phyloP scores from a whole-genome alignment of 2,113 vertebrate species.

The Chloroceryle aenea region DNA sequence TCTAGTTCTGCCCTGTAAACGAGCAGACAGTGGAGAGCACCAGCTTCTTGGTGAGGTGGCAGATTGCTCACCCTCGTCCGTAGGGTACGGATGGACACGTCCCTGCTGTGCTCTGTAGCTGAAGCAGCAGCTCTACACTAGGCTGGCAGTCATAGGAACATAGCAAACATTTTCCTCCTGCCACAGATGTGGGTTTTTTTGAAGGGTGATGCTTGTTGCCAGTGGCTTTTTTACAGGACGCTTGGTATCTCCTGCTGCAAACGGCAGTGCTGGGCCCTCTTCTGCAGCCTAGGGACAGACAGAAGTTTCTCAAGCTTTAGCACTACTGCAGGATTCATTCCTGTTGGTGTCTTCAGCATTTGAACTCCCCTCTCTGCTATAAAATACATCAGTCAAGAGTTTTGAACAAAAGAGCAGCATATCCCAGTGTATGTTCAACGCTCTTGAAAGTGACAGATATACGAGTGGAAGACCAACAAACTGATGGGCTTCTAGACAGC shows the following conservation, averaged over 20 bases:
- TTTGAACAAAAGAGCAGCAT: neutral
- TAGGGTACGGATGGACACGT: rapidly evolving
- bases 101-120: neutral
- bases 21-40: neutral
- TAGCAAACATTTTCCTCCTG: neutral
- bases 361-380: neutral
- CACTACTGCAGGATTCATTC: neutral
- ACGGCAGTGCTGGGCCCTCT: neutral
- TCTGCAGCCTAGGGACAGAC: neutral
- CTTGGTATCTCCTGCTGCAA: neutral
- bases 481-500: slow-evolving; percentile 6
- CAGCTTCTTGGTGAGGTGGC: rapidly evolving
- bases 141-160: neutral
- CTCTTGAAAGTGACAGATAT: neutral
- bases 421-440: neutral
- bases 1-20: rapidly evolving
- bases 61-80: rapidly evolving
- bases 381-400: neutral
- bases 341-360: neutral
- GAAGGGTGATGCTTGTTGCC: neutral
- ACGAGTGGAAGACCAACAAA: neutral
- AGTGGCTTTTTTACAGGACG: neutral
- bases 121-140: neutral
- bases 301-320: neutral
- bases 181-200: neutral